Evolutionary conservation across 2,888 invertebrate species (phyloP).

Genomic region (Xylota sylvarum): DNA sequence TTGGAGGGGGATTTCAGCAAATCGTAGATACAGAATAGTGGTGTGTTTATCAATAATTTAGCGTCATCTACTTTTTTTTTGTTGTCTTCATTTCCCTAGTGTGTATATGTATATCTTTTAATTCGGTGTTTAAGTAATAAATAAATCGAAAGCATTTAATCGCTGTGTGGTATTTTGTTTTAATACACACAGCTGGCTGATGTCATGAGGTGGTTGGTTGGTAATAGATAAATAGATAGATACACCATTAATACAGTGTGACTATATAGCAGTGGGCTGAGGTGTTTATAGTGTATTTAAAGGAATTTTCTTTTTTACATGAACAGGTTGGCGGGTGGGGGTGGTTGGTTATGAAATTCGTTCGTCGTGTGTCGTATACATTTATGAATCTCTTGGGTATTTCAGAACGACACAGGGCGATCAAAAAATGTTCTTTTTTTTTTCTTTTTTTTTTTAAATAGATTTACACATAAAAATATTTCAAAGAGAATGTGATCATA

Average conservation of each 20-base stretch:
- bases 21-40: slow-evolving; percentile 50
- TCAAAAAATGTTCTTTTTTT: slow-evolving; percentile 7
- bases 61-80: slow-evolving; percentile 14
- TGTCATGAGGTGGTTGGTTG: slow-evolving; percentile 62
- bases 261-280: slow-evolving; percentile 16
- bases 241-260: slow-evolving; percentile 47
- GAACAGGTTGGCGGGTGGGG: slow-evolving; percentile 51
- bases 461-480: slow-evolving; percentile 45
- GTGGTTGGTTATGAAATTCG: slow-evolving; percentile 18
- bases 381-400: slow-evolving; percentile 70
- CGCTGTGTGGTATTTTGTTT: slow-evolving; percentile 67
- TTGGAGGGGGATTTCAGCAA: slow-evolving; percentile 62
- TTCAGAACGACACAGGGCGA: slow-evolving; percentile 15
- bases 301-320: slow-evolving; percentile 28
- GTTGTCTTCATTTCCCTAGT: slow-evolving; percentile 34
- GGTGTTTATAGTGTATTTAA: slow-evolving; percentile 27
- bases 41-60: slow-evolving; percentile 61
- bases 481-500: slow-evolving; percentile 55
- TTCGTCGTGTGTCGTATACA: slow-evolving; percentile 8
- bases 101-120: slow-evolving; percentile 63
- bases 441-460: slow-evolving; percentile 41
- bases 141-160: slow-evolving; percentile 68
- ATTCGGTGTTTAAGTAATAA: slow-evolving; percentile 69
- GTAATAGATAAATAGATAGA: slow-evolving; percentile 54
- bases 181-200: slow-evolving; percentile 65